Evolutionary conservation across 2,797 vertebrate species (phyloP).

Genomic region (Sarcoramphus papa): DNA sequence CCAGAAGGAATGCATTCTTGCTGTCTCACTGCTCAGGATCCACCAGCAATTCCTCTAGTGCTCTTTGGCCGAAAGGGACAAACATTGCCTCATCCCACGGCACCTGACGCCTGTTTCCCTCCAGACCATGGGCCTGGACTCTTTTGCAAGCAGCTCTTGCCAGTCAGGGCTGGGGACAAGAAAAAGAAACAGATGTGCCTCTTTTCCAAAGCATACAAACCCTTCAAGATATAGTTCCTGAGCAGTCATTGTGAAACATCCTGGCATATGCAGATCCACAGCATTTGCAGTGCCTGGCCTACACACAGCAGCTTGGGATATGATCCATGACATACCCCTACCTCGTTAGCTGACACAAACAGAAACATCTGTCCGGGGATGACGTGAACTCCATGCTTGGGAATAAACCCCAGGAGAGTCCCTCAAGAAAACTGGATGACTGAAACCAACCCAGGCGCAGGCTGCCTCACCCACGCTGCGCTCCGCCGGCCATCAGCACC

Average conservation of each 20-base stretch:
- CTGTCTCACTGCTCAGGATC: not conserved
- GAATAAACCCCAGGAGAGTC: not conserved
- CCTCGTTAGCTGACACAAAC: not conserved
- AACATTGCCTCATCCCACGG: not conserved
- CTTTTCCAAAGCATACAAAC: not conserved
- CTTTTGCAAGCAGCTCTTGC: not conserved
- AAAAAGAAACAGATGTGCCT: not conserved
- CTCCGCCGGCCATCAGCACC: rapidly evolving
- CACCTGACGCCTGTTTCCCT: not conserved
- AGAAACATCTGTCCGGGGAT: not conserved
- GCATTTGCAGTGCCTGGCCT: not conserved
- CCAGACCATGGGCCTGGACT: not conserved
- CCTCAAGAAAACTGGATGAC: not conserved
- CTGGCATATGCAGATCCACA: not conserved
- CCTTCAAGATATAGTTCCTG: not conserved
- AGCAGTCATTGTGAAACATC: not conserved
- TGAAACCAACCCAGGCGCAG: not conserved
- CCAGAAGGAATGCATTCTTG: not conserved
- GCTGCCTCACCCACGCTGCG: not conserved
- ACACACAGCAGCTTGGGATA: not conserved
- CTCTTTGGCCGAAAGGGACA: not conserved
- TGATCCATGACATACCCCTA: not conserved
- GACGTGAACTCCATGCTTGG: not conserved
- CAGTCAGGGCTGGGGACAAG: not conserved
- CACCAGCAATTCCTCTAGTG: not conserved